Conservation (phyloP, 2,888 invertebrate genomes). For the Latheticus oryzae region DNA sequence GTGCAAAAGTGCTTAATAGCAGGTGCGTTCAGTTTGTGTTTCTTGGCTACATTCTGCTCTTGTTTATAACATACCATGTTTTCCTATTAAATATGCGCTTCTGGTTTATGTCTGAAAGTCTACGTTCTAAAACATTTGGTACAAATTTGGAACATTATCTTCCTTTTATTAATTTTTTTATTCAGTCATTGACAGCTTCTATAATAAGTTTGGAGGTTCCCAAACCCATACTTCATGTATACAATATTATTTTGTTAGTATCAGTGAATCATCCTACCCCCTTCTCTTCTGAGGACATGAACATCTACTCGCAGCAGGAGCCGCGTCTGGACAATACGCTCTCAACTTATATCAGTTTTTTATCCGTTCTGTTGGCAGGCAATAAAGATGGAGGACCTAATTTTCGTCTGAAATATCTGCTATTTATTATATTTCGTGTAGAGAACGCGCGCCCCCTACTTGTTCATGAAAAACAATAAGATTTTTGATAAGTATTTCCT, state of each 20-base stretch:
- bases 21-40: slow-evolving; percentile 26
- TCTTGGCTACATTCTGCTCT: slow-evolving; percentile 19
- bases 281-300: slow-evolving; percentile 47
- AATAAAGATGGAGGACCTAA: slow-evolving; percentile 65
- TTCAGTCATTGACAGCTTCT: too few species aligned
- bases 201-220: slow-evolving; percentile 42
- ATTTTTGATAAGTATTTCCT: too few species aligned
- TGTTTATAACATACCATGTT: slow-evolving; percentile 18
- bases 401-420: slow-evolving; percentile 63
- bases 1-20: slow-evolving; percentile 12
- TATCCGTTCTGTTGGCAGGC: slow-evolving; percentile 63
- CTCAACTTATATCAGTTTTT: slow-evolving; percentile 63
- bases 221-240: slow-evolving; percentile 53
- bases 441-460: slow-evolving; percentile 25
- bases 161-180: too few species aligned
- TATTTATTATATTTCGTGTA: slow-evolving; percentile 58
- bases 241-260: slow-evolving; percentile 60
- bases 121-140: too few species aligned
- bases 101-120: too few species aligned
- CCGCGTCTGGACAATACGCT: slow-evolving; percentile 62
- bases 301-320: slow-evolving; percentile 61
- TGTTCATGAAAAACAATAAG: not conserved
- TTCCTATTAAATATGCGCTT: slow-evolving; percentile 10
- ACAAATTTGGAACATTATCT: too few species aligned
- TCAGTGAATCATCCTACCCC: slow-evolving; percentile 59